Evolutionary conservation across 2,888 invertebrate genomes (phyloP), one percentile per base, ranked within the genome.

Genomic region (Megamerina dolium): DNA sequence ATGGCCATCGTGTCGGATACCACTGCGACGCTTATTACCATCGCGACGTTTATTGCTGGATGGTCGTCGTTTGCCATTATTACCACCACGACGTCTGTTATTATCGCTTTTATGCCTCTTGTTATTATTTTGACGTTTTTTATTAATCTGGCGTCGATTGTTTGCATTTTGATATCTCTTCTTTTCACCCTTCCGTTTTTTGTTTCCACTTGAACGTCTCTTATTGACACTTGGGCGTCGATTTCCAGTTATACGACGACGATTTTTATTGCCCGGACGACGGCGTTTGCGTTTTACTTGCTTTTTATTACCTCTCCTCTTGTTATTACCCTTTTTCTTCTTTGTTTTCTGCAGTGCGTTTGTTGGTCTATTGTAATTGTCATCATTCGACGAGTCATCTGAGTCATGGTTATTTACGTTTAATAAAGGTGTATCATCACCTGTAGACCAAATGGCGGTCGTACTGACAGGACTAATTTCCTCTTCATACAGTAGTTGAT

Each of bases 361-460:
- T 12, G 27, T 23, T 36, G 23, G 20, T 18, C 23, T 16, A 4
- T 23, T 13, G 16, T 37, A 4, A 16, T 21, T 16, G 2, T 16
- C 27, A 3, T n/a, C 16, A 17, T 37, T 23, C 2, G 10, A 13
- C 2, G 14, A 17, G 18, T 34, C 34, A 34, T 34, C 31, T 9
- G 10, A 6, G 13, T n/a, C 6, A 9, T 31, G 31, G 8, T 21
- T 14, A 10, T 10, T 13, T 27, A 27, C 14, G 21, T 36, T 5
- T 16, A 16, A 27, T 2, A 34, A 1, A 23, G 52, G 52, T 10
- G 47, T 39, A 6, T 49, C 48, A 3, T 40, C 49, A 9, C 50
- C 59, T 0, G 63, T 63, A 13, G 55, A 54, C 63, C 65, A 65
- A 37, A 56, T 53, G 23, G 57, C 61, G 1, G 50, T 40, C 0